These are phyloP conservation scores for Volucella zonaria DNA, from an alignment of 2,888 invertebrate genomes.

Conservation along the genomic window DNA sequence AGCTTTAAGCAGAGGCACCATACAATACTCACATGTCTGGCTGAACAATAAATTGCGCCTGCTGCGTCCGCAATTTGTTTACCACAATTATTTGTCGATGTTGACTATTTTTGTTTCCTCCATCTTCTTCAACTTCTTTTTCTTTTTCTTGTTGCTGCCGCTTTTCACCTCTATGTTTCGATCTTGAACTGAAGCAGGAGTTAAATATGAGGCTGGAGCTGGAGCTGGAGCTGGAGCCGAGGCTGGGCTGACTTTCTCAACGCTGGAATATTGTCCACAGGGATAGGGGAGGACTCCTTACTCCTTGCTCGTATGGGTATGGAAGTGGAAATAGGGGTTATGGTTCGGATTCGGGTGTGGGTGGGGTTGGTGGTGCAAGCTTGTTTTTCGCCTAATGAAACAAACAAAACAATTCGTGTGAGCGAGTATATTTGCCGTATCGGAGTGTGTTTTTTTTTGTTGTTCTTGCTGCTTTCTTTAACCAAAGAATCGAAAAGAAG, in stretches of 20 bases:
- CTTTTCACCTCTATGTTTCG: background rate
- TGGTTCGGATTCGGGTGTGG: no score
- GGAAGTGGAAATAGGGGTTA: background rate
- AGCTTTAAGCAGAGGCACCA: slow-evolving; percentile 15
- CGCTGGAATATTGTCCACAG: slow-evolving; percentile 21
- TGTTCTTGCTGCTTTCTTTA: background rate
- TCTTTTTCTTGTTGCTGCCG: background rate
- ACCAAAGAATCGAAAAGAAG: background rate
- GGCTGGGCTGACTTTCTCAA: background rate
- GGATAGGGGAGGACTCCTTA: background rate
- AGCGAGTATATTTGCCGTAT: slow-evolving; percentile 43
- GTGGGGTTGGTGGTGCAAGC: background rate
- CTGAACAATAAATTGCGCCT: slow-evolving; percentile 62
- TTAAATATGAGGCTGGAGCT: no score
- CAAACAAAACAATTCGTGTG: slow-evolving; percentile 52
- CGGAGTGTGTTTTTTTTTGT: background rate
- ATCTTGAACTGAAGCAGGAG: background rate
- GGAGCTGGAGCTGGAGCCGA: background rate
- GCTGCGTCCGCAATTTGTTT: slow-evolving; percentile 60
- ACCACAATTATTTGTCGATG: slow-evolving; percentile 65
- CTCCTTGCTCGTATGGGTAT: background rate
- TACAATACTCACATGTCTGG: slow-evolving; percentile 47
- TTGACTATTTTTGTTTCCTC: slow-evolving; percentile 38
- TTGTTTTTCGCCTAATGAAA: background rate
- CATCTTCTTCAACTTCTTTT: no score